Base-by-base conservation (phyloP, 2,797 vertebrate genomes). In the Acipenser transmontanus region DNA sequence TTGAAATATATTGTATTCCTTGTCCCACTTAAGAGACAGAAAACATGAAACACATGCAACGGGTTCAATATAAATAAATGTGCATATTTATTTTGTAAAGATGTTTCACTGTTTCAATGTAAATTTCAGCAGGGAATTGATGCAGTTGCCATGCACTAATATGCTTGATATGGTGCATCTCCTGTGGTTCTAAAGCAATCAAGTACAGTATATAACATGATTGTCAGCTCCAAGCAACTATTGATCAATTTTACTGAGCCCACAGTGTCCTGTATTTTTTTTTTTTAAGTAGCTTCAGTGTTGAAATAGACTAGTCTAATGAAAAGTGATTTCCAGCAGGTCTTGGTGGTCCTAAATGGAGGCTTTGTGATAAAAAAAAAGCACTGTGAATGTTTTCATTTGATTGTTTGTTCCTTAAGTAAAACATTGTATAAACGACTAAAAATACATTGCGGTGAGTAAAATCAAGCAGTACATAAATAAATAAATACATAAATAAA, bases 41-140 rank as follows among this genome's bases (percentile, higher is more conserved):
- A 34, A 34, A 34, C 34, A 34, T 34, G n/a, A 14, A 64, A 65
- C 64, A 57, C 17, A 56, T n/a, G 34, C 64, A n/a, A 34, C 1
- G 49, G 7, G 63, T 47, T 65, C 64, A 20, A 65, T 65, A 57
- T 2, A 34, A 48, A 54, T 65, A 65, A 65, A 65, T 13, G 11
- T 57, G 52, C 51, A 54, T 57, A 57, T 65, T 65, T 54, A 48
- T 65, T 57, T 20, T 17, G 34, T 57, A 7, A 12, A 6, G 11
- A 48, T 5, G n/a, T 56, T 65, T 57, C 34, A 52, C 63, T 10
- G 63, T 7, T 47, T 65, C 10, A 56, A 6, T 52, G 48, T 54
- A 34, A 7, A 34, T 10, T 6, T 7, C 8, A 12, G 63, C 50
- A 54, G 50, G 34, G 63, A 52, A 49, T 6, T 17, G 50, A 1